Evolutionary conservation across 2,797 vertebrate species (phyloP), one percentile per base, ranked within the genome.

Genomic region (Cygnus olor): DNA sequence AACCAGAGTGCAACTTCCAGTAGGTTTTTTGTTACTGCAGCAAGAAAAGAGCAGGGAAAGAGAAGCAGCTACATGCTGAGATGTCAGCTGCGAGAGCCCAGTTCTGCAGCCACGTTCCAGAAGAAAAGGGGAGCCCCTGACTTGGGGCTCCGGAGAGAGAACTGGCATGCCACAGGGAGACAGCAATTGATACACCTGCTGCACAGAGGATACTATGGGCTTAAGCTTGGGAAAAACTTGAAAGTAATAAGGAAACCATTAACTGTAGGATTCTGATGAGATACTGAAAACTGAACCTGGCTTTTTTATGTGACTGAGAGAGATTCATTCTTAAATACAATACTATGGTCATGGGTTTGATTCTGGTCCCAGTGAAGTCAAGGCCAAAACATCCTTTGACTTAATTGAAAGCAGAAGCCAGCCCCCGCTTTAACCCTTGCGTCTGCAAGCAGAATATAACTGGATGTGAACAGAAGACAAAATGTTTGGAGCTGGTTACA

Each of bases 321-420:
- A 88, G 45, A 60, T 14, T 89, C 8, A 47, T 82, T 94, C 93
- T 94, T 73, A 82, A 85, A 68, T 86, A 91, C 58, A 95, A 42
- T 32, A 76, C 58, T 69, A 22, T 14, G 53, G 47, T 47, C 71
- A 82, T 30, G 71, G 66, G 56, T 93, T 94, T 95, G 94, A 88
- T 85, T 94, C 80, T 80, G 71, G 40, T 57, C 70, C 64, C 77
- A 86, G 77, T 77, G 70, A 93, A 95, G 60, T 74, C 82, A 91
- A 90, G 82, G 80, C 82, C 91, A 91, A 94, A 93, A 68, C 85
- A 77, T 82, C 53, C 85, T 88, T 79, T 94, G 85, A 85, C 91
- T 85, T 96, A 96, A 91, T 0, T 94, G 56, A 85, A 96, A 95
- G 71, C 85, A 95, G 95, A 91, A 93, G 65, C 63, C 85, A 66